Base-by-base conservation (phyloP, 2,888 invertebrate species). In the Hirtodrosophila confusa region DNA sequence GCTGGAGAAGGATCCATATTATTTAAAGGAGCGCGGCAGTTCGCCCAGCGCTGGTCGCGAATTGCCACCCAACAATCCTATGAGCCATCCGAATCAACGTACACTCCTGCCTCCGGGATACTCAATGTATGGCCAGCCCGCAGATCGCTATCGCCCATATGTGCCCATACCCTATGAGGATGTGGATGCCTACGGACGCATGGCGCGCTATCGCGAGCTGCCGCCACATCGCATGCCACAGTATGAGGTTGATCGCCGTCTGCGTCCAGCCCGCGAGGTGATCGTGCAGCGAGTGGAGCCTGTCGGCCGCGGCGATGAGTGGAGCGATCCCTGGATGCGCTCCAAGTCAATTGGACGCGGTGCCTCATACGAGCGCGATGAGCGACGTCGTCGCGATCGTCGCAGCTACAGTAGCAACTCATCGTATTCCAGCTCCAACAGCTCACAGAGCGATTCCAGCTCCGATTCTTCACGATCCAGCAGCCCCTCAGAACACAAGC, bases 251-350 rank as follows among this genome's bases (percentile, higher is more conserved):
- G 92, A 92, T 91, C 91, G 94, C 5, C 93, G 93, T 48, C 90
- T 94, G 64, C 93, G 95, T 4, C 94, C 95, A 0, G 93, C 94
- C 4, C 93, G 95, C 5, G 95, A 95, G 89, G 96, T 96, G 2
- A 96, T 95, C 71, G 95, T 96, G 0, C 96, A 96, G 90, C 93
- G 96, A 27, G 94, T 94, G 40, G 91, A 92, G 76, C 90, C 80
- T 71, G 89, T 82, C 90, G 92, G 90, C 54, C 93, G 94, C 41
- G 95, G 94, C 0, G 98, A 98, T 90, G 98, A 98, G 86, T 98
- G 98, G 98, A 96, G 96, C 41, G 98, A 98, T 92, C 98, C 98
- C 0, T 98, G 98, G 98, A 97, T 97, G 95, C 92, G 95, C 33
- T 93, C 94, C 3, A 95, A 95, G 80, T 95, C 95, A 3, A 94